phyloP scores from a whole-genome alignment of 2,797 vertebrate genomes.

The Enteromius anoplus region DNA sequence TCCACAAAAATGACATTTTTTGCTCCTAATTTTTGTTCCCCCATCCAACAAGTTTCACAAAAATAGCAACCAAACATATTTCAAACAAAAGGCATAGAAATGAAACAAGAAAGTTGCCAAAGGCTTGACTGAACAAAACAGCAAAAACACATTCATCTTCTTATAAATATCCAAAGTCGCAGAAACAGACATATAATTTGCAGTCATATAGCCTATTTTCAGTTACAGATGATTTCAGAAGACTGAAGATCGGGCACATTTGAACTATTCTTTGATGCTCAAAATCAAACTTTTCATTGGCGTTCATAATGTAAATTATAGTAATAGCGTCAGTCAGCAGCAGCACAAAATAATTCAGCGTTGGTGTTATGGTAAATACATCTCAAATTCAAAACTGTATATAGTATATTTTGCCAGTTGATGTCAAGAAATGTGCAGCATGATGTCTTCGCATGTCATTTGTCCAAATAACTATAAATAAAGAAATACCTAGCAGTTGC shows the following conservation, averaged over 20 bases:
- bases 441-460: conserved; percentile 5
- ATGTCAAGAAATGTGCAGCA: background rate
- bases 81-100: conserved; percentile 30
- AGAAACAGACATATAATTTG: conserved; percentile 36
- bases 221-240: conserved; percentile 16
- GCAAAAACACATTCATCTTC: conserved; percentile 14
- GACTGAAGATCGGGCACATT: background rate
- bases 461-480: conserved; percentile 27
- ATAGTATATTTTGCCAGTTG: background rate
- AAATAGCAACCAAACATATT: conserved; percentile 26
- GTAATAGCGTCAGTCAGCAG: background rate
- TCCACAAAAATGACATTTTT: background rate
- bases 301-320: background rate
- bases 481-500: conserved; percentile 24
- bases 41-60: conserved; percentile 4
- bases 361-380: background rate
- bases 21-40: conserved; percentile 9
- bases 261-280: background rate
- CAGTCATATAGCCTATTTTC: conserved; percentile 7
- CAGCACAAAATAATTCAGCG: background rate
- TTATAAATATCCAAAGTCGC: conserved; percentile 32
- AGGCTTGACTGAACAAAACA: conserved; percentile 24
- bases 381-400: background rate
- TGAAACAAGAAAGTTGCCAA: conserved; percentile 15
- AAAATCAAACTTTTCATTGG: background rate